Percentiles rank a stretch among this genome's conserved stretches.
phyloP scores from a whole-genome alignment of 2,888 invertebrate species.

The Cryptus viduatorius region DNA sequence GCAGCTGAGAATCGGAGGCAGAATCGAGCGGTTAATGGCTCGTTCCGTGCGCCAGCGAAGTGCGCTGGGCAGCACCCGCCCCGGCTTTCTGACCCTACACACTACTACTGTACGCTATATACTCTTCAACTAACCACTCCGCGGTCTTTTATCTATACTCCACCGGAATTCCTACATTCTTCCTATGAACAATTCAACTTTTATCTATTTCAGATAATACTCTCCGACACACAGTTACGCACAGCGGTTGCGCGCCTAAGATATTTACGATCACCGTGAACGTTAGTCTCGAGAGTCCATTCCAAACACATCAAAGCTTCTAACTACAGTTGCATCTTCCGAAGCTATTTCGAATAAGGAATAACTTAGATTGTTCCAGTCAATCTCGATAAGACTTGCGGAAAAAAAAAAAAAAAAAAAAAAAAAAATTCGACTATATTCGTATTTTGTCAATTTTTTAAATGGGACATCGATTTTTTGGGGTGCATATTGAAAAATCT shows the following conservation, averaged over 20 bases:
- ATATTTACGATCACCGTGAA: constrained; percentile 15
- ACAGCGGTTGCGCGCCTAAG: neutral
- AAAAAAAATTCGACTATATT: neutral
- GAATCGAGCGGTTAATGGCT: constrained; percentile 69
- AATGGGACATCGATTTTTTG: neutral
- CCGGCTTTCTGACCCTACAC: constrained; percentile 59
- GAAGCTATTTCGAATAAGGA: neutral
- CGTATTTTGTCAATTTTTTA: constrained; percentile 1
- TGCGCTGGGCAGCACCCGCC: constrained; percentile 66
- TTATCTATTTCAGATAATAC: constrained; percentile 57
- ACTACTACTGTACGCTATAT: constrained; percentile 13
- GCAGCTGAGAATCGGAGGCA: constrained; percentile 68
- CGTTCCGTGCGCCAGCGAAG: constrained; percentile 62
- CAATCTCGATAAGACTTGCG: no score
- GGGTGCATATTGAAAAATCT: neutral
- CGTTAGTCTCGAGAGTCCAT: neutral
- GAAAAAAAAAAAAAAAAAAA: neutral
- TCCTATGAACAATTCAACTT: constrained; percentile 52
- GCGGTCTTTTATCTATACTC: constrained; percentile 56
- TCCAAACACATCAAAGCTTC: constrained; percentile 7
- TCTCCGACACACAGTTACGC: constrained; percentile 39
- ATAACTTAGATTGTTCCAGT: neutral
- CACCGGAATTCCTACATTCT: constrained; percentile 55
- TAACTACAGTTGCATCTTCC: neutral
- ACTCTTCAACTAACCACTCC: constrained; percentile 25